phyloP scores from a whole-genome alignment of 2,888 invertebrate species.

The Drosophila ezoana region DNA sequence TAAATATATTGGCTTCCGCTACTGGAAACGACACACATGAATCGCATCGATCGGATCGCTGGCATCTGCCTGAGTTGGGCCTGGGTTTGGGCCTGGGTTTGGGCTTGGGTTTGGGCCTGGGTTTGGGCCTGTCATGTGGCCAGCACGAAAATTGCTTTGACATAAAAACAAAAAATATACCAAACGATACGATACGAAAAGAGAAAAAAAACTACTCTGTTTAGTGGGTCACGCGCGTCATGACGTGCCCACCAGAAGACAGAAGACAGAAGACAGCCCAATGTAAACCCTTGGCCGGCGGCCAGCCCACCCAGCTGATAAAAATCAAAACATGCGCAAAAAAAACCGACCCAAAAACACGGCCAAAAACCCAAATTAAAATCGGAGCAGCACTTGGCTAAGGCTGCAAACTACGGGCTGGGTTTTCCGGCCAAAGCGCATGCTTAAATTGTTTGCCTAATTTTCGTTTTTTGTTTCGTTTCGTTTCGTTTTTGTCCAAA shows the following conservation, averaged over 20 bases:
- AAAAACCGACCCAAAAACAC: slow-evolving; percentile 46
- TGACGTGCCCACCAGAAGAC: slow-evolving; percentile 36
- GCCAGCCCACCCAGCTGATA: slow-evolving; percentile 79
- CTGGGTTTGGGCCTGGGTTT: not conserved
- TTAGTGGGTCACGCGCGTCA: slow-evolving; percentile 82
- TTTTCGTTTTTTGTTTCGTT: slow-evolving; percentile 52
- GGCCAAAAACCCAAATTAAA: slow-evolving; percentile 74
- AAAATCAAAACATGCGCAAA: slow-evolving; percentile 82
- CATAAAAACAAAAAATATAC: slow-evolving; percentile 62
- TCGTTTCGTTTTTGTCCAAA: slow-evolving; percentile 45
- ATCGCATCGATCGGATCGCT: slow-evolving; percentile 41
- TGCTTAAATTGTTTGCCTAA: slow-evolving; percentile 79
- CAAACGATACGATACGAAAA: slow-evolving; percentile 18
- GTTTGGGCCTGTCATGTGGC: slow-evolving; percentile 16
- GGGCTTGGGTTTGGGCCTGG: not conserved
- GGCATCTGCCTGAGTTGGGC: slow-evolving; percentile 22
- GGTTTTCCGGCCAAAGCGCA: slow-evolving; percentile 75
- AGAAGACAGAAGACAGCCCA: slow-evolving; percentile 15
- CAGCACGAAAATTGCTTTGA: slow-evolving; percentile 81
- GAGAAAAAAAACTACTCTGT: slow-evolving; percentile 17
- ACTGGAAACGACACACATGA: slow-evolving; percentile 44
- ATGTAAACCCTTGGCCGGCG: slow-evolving; percentile 50
- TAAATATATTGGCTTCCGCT: slow-evolving; percentile 68
- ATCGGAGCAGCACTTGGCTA: slow-evolving; percentile 71
- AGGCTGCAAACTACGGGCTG: slow-evolving; percentile 24